Conservation (phyloP, 2,113 vertebrate species). For the Oreotragus oreotragus region DNA sequence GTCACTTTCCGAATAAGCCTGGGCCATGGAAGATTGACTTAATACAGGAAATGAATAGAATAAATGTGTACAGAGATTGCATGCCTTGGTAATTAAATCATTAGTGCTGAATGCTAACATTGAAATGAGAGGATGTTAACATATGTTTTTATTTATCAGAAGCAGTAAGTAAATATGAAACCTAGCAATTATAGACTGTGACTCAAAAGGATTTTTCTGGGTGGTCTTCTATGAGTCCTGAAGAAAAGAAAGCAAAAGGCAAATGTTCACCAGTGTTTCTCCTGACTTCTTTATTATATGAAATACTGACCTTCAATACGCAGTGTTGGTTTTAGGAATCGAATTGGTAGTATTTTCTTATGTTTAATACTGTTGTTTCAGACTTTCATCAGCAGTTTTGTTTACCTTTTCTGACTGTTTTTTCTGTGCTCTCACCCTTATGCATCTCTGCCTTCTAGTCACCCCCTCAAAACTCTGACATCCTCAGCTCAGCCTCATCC, state of each 20-base stretch:
- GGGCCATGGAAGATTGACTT: conserved; percentile 61
- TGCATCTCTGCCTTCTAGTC: neutral
- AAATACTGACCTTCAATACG: neutral
- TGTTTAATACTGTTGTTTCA: neutral
- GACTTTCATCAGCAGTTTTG: neutral
- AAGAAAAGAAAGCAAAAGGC: conserved; percentile 39
- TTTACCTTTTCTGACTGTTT: neutral
- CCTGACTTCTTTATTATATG: neutral
- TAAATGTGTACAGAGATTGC: conserved; percentile 70
- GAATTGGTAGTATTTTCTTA: neutral
- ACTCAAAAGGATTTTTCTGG: conserved; percentile 49
- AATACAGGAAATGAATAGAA: conserved; percentile 69
- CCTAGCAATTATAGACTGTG: conserved; percentile 58
- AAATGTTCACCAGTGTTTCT: conserved; percentile 11
- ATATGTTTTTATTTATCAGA: conserved; percentile 71
- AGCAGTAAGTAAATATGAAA: conserved; percentile 69
- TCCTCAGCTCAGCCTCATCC: neutral
- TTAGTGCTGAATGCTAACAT: conserved; percentile 55
- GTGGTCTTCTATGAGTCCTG: conserved; percentile 34
- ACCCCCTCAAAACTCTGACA: neutral
- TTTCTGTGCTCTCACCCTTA: neutral
- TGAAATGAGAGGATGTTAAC: conserved; percentile 38
- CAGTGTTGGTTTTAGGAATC: neutral
- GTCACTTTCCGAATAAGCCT: conserved; percentile 58
- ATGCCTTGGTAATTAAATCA: conserved; percentile 65